Evolutionary conservation across 2,888 invertebrate genomes (phyloP).

Genomic region (Drosophila pseudotalamancana): DNA sequence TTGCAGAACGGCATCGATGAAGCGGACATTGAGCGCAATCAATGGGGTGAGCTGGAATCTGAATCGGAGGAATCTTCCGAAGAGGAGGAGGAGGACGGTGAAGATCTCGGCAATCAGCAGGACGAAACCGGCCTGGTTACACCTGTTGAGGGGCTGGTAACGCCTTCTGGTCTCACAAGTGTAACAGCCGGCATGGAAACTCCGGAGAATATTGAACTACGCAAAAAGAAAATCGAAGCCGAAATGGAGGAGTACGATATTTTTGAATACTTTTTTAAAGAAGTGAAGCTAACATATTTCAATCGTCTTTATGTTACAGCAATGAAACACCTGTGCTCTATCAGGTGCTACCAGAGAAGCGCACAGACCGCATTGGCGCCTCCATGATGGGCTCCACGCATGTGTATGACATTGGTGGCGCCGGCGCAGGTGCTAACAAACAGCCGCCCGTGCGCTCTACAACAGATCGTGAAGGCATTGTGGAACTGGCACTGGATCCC

Average conservation of each 20-base stretch:
- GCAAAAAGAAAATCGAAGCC: slow-evolving; percentile 98
- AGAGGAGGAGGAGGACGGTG: slow-evolving; percentile 88
- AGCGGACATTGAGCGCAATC: slow-evolving; percentile 95
- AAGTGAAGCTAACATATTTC: slow-evolving; percentile 1
- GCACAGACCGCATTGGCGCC: slow-evolving; percentile 93
- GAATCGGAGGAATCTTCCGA: slow-evolving; percentile 89
- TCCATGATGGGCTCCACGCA: slow-evolving; percentile 99
- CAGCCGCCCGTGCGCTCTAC: slow-evolving; percentile 83
- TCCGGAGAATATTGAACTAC: slow-evolving; percentile 98
- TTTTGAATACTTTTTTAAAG: background rate
- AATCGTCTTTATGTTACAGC: slow-evolving; percentile 83
- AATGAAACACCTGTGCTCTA: slow-evolving; percentile 97
- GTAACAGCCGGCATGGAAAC: slow-evolving; percentile 98
- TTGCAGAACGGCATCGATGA: slow-evolving; percentile 88
- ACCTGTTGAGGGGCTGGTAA: slow-evolving; percentile 96
- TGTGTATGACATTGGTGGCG: slow-evolving; percentile 96
- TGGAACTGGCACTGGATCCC: slow-evolving; percentile 98
- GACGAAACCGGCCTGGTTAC: slow-evolving; percentile 95
- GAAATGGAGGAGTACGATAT: slow-evolving; percentile 94
- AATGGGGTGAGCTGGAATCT: slow-evolving; percentile 99
- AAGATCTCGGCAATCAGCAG: slow-evolving; percentile 85
- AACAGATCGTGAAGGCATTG: slow-evolving; percentile 88
- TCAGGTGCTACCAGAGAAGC: slow-evolving; percentile 97
- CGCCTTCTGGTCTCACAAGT: slow-evolving; percentile 96
- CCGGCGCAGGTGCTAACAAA: slow-evolving; percentile 86